Conservation (phyloP, 2,888 invertebrate species). For the Drosophila anomelani region DNA sequence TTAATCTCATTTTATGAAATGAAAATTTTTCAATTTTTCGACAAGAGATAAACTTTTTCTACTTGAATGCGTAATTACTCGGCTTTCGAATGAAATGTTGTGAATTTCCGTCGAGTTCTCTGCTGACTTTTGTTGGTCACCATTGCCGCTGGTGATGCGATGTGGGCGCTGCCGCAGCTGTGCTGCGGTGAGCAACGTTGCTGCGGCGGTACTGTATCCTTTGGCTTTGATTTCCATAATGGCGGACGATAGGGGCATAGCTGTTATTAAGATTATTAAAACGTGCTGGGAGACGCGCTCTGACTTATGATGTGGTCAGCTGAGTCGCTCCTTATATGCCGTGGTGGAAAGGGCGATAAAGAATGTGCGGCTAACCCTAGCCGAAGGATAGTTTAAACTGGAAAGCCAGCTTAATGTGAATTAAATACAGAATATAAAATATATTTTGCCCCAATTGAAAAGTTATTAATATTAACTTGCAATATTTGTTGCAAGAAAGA, state of each 20-base stretch:
- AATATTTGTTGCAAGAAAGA: neutral
- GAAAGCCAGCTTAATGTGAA: neutral
- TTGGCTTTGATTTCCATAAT: slow-evolving; percentile 75
- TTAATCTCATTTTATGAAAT: slow-evolving; percentile 81
- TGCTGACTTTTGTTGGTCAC: slow-evolving; percentile 40
- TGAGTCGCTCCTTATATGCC: neutral
- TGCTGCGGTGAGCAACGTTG: slow-evolving; percentile 44
- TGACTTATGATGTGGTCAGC: slow-evolving; percentile 70
- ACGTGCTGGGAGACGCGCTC: slow-evolving; percentile 61
- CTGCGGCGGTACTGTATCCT: slow-evolving; percentile 58
- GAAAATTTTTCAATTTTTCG: slow-evolving; percentile 79
- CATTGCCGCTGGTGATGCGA: slow-evolving; percentile 28
- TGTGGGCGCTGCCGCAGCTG: slow-evolving; percentile 29
- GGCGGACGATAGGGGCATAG: slow-evolving; percentile 64
- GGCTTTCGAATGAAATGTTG: slow-evolving; percentile 64
- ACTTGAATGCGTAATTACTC: slow-evolving; percentile 79
- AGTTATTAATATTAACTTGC: too few species aligned
- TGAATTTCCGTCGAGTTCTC: slow-evolving; percentile 45
- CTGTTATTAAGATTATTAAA: slow-evolving; percentile 78
- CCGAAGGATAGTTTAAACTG: neutral
- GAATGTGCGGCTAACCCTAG: neutral
- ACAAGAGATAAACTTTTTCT: slow-evolving; percentile 80
- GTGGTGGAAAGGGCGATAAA: neutral
- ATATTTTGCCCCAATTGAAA: neutral
- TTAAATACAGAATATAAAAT: neutral